phyloP scores from a whole-genome alignment of 2,888 invertebrate species.

The Platycnemis pennipes region DNA sequence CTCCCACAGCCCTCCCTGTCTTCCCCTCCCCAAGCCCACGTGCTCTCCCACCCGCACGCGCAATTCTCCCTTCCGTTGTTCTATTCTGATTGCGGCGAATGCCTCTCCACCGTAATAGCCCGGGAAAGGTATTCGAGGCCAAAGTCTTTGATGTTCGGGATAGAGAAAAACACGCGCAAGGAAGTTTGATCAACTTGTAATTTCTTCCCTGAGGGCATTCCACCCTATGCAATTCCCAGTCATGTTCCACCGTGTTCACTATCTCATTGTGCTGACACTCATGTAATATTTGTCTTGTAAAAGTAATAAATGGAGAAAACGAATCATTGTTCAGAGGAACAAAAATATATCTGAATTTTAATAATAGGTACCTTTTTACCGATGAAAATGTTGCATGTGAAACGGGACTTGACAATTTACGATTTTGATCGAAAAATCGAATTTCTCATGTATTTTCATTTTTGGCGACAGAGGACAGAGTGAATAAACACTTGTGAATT shows the following conservation, averaged over 20 bases:
- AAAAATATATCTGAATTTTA: too few relatives aligned
- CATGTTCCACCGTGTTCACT: too few relatives aligned
- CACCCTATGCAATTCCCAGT: neutral
- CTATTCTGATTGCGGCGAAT: slow-evolving; percentile 51
- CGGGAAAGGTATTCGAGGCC: slow-evolving; percentile 38
- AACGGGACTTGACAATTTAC: too few relatives aligned
- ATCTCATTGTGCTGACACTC: neutral
- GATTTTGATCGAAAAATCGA: too few relatives aligned
- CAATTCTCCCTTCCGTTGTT: slow-evolving; percentile 35
- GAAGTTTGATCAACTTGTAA: slow-evolving; percentile 29
- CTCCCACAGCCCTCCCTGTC: neutral
- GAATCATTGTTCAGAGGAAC: neutral
- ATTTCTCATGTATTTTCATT: too few relatives aligned
- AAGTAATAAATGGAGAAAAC: neutral
- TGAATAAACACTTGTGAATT: too few relatives aligned
- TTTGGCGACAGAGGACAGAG: too few relatives aligned
- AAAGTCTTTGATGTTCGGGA: slow-evolving; percentile 35
- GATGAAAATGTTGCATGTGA: too few relatives aligned
- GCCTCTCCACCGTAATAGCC: slow-evolving; percentile 54
- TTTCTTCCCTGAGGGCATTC: slow-evolving; percentile 19
- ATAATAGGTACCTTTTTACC: too few relatives aligned
- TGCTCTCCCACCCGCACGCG: slow-evolving; percentile 60
- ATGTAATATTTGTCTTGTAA: neutral
- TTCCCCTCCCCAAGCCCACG: neutral
- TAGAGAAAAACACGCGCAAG: neutral